Percentiles rank a stretch among this genome's conserved stretches.
Evolutionary conservation across 2,888 invertebrate genomes (phyloP).

Genomic region (Coenonympha arcania): DNA sequence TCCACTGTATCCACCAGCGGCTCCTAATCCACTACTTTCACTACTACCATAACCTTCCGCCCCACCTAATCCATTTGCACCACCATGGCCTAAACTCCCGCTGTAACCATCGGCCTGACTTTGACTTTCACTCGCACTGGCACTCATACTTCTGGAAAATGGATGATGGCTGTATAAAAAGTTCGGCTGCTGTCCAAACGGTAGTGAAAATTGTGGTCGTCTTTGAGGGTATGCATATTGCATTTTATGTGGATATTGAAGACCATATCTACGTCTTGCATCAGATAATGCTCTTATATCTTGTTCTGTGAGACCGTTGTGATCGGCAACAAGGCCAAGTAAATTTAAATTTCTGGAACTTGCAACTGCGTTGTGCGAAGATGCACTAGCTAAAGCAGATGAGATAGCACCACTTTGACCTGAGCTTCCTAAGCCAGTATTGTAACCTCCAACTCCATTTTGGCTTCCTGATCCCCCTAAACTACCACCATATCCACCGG

Average conservation of each 20-base stretch:
- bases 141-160: slow-evolving; percentile 2
- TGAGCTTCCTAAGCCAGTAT: neutral
- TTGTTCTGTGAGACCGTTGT: slow-evolving; percentile 8
- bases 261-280: slow-evolving; percentile 1
- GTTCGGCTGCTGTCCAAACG: neutral
- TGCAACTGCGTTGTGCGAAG: neutral
- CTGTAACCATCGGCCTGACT: neutral
- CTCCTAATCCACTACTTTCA: neutral
- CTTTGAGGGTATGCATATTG: neutral
- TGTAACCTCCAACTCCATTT: neutral
- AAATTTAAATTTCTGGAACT: slow-evolving; percentile 5
- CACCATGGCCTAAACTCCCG: neutral
- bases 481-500: neutral
- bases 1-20: neutral
- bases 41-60: neutral
- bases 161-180: neutral
- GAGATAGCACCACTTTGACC: neutral
- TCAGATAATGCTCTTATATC: slow-evolving; percentile 3
- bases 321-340: neutral
- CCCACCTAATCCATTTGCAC: neutral
- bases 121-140: neutral
- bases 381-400: neutral
- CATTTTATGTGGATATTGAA: neutral
- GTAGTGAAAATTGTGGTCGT: neutral
- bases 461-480: neutral